Base-by-base conservation (phyloP, 2,888 invertebrate species). In the Anaspis maculata region DNA sequence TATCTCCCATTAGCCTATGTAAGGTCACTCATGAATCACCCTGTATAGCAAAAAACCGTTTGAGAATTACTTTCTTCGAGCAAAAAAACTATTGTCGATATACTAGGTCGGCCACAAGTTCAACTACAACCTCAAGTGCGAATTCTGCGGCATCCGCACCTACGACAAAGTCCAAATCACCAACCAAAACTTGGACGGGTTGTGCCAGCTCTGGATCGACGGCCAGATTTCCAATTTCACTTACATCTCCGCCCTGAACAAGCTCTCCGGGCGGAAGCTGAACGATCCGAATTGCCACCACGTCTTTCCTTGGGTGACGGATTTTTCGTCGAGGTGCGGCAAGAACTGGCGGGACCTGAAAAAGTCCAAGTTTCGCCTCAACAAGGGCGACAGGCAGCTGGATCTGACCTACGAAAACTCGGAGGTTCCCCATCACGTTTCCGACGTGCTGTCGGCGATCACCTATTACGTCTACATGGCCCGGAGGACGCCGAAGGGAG, bases 401-500 rank as follows among this genome's bases (percentile, higher is more conserved):
- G 94, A 95, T 68, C 77, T 94, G 54, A 95, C 92, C 29, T 96
- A 81, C 64, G 83, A 86, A 32, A 52, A 60, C 34, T 51, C 54
- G 16, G 75, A 84, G 71, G 79, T 82, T 22, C 85, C 94, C 0
- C 59, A 59, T 41, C 61, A 61, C 27, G 88, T 97, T 1, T 88
- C 96, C 0, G 97, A 97, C 56, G 85, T 95, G 13, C 72, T 98
- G 15, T 92, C 95, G 0, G 94, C 96, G 63, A 96, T 97, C 37
- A 96, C 96, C 0, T 97, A 91, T 63, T 97, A 92, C 65, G 92
- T 95, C 1, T 97, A 97, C 62, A 81, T 89, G 68, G 91, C 96
- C 0, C 72, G 96, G 39, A 75, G 83, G 40, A 87, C 84, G 1
- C 77, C 87, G 1, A 88, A 84, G 58, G 77, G 83, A 23, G 78